Conservation (phyloP, 23 tunicate species). For the Aplidium turbinatum region DNA sequence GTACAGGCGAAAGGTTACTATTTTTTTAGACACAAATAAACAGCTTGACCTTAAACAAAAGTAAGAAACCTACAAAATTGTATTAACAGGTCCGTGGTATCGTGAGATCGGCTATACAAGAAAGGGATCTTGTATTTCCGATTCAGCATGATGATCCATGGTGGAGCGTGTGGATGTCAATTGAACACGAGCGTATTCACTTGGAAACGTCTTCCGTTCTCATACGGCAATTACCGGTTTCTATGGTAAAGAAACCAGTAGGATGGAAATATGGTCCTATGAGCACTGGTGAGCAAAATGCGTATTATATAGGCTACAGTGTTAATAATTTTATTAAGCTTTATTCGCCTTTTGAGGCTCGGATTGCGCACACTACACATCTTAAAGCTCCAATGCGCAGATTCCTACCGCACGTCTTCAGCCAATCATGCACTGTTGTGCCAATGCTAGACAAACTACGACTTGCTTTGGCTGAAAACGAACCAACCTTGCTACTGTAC, state of each 20-base stretch:
- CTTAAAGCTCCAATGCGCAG: no score
- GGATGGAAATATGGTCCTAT: slow-evolving; percentile 82
- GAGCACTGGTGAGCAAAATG: slow-evolving; percentile 33
- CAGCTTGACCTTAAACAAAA: no score
- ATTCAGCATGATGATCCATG: slow-evolving; percentile 68
- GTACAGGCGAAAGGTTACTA: slow-evolving; percentile 57
- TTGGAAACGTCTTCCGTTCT: slow-evolving; percentile 88
- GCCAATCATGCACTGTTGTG: no score
- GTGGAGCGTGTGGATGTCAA: slow-evolving; percentile 85
- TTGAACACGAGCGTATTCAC: slow-evolving; percentile 91
- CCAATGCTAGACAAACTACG: no score
- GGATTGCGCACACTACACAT: no score
- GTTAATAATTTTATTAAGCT: no score
- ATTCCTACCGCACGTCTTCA: no score
- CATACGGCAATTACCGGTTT: slow-evolving; percentile 72
- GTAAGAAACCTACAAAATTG: no score
- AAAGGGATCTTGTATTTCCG: slow-evolving; percentile 48
- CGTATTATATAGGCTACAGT: no score
- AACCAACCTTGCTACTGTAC: no score
- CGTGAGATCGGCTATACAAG: slow-evolving; percentile 53
- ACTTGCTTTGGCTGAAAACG: no score
- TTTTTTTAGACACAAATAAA: neutral
- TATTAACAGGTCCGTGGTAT: slow-evolving; percentile 60
- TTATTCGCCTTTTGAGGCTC: no score
- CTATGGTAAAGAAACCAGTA: slow-evolving; percentile 60